These are phyloP conservation scores for Caranx melampygus DNA, from an alignment of 2,113 vertebrate genomes.

Conservation along the genomic window DNA sequence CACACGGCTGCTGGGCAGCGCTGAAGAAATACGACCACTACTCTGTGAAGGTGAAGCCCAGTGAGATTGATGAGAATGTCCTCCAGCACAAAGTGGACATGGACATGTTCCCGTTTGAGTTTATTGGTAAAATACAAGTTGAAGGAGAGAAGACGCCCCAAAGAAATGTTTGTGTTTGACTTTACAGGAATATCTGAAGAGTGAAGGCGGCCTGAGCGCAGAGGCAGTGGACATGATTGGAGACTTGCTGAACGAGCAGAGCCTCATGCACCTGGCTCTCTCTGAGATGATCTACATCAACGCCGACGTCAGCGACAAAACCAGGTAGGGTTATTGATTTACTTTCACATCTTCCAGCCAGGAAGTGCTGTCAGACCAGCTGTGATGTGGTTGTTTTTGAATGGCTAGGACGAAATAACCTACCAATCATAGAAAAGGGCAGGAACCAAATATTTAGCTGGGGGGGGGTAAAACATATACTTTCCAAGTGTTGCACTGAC, in stretches of 20 bases:
- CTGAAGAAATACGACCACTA: constrained; percentile 44
- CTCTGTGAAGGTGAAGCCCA: constrained; percentile 53
- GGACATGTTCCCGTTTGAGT: too few relatives aligned
- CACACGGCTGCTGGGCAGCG: constrained; percentile 19
- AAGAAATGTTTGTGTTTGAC: background rate
- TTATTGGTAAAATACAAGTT: too few relatives aligned
- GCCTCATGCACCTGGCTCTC: constrained; percentile 72
- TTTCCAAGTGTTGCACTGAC: too few relatives aligned
- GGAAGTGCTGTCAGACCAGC: too few relatives aligned
- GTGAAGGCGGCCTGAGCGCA: constrained; percentile 66
- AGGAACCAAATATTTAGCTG: too few relatives aligned
- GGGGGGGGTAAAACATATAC: too few relatives aligned
- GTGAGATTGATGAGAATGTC: background rate
- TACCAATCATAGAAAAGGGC: too few relatives aligned
- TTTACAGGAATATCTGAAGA: constrained; percentile 75
- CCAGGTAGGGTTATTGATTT: constrained; percentile 65
- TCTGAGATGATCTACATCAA: constrained; percentile 76
- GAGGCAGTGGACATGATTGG: constrained; percentile 80
- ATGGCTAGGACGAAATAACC: too few relatives aligned
- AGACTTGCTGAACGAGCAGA: constrained; percentile 77
- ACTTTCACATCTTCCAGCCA: background rate
- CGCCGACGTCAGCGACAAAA: constrained; percentile 70
- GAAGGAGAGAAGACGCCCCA: too few relatives aligned
- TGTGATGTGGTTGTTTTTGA: too few relatives aligned
- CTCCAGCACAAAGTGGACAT: too few relatives aligned